Evolutionary conservation across 2,113 vertebrate species (phyloP).

Genomic region (Ibidorhyncha struthersii): DNA sequence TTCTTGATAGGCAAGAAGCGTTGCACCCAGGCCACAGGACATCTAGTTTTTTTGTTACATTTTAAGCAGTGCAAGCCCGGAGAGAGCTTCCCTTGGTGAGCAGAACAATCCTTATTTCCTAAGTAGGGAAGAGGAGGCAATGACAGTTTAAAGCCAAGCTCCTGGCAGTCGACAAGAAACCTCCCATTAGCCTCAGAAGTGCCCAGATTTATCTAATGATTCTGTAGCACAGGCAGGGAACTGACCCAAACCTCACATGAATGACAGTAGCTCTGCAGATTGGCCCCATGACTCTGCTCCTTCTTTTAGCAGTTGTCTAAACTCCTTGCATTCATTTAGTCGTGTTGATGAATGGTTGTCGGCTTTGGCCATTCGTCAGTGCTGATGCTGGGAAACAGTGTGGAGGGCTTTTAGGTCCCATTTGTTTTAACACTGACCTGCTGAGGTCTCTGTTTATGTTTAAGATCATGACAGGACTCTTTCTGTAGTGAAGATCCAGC

Average conservation of each 20-base stretch:
- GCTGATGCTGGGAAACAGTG: background rate
- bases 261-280: background rate
- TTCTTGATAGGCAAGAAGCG: background rate
- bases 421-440: background rate
- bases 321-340: slow-evolving; percentile 9
- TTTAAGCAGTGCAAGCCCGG: background rate
- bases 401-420: background rate
- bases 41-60: background rate
- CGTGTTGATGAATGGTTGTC: background rate
- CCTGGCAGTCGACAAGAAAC: background rate
- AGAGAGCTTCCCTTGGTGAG: background rate
- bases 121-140: background rate
- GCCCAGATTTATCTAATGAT: background rate
- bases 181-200: background rate
- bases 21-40: background rate
- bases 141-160: background rate
- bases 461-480: background rate
- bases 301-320: background rate
- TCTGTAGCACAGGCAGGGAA: background rate
- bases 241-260: background rate
- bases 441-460: background rate
- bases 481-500: background rate
- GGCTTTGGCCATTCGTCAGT: background rate
- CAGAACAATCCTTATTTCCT: background rate
- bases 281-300: background rate